Evolutionary conservation across 2,888 invertebrate species (phyloP).

Genomic region (Tipula vernalis): DNA sequence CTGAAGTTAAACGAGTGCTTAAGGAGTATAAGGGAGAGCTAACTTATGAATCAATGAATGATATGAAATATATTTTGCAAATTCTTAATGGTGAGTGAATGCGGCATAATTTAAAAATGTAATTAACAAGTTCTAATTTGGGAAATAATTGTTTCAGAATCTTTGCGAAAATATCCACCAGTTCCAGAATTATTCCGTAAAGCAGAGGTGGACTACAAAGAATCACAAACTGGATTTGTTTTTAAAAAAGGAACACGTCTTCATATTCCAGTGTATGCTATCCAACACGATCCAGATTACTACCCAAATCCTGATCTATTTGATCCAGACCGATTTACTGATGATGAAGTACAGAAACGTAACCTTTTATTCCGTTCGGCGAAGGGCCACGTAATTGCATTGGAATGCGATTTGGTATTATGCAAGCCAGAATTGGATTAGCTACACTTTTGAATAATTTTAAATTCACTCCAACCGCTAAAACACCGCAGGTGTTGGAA

Average conservation of each 20-base stretch:
- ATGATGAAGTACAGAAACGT: slow-evolving; percentile 38
- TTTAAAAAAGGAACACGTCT: slow-evolving; percentile 32
- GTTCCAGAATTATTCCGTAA: slow-evolving; percentile 23
- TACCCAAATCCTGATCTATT: slow-evolving; percentile 44
- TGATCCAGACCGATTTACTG: slow-evolving; percentile 42
- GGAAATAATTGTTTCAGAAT: slow-evolving; percentile 31
- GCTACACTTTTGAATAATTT: neutral
- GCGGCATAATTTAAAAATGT: no score
- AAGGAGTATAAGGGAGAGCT: slow-evolving; percentile 26
- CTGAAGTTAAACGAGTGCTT: slow-evolving; percentile 27
- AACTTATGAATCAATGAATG: slow-evolving; percentile 31
- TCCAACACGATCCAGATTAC: slow-evolving; percentile 42
- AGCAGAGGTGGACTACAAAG: neutral
- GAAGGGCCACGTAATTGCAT: slow-evolving; percentile 17
- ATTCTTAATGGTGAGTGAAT: slow-evolving; percentile 35
- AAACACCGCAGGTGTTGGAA: slow-evolving; percentile 5
- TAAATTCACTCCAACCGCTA: neutral
- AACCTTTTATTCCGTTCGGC: slow-evolving; percentile 23
- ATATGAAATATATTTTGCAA: slow-evolving; percentile 35
- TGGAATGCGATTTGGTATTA: slow-evolving; percentile 20
- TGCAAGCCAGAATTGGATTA: slow-evolving; percentile 13
- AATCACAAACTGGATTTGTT: neutral
- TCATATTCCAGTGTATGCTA: slow-evolving; percentile 37
- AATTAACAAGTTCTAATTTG: no score
- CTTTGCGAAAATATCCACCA: slow-evolving; percentile 39